Evolutionary conservation across 1,140 invertebrate species (phyloP).

Genomic region (Prorops nasuta): DNA sequence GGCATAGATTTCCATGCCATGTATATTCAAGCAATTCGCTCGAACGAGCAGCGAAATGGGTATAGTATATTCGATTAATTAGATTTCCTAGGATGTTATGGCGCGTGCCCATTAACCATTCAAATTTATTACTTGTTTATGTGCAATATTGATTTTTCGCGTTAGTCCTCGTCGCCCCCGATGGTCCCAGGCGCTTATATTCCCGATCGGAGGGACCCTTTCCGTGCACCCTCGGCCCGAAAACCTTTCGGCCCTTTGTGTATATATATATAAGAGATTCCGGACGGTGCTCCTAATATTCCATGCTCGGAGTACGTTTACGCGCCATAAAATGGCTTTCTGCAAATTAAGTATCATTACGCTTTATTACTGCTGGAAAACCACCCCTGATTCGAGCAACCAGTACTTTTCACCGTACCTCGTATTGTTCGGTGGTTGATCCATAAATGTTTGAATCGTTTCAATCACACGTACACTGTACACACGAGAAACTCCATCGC

Average conservation of each 20-base stretch:
- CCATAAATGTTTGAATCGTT: too few relatives aligned
- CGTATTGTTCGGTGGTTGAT: too few relatives aligned
- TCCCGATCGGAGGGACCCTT: too few relatives aligned
- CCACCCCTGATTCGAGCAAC: too few relatives aligned
- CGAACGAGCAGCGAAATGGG: too few relatives aligned
- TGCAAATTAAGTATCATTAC: not conserved
- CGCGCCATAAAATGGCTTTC: not conserved
- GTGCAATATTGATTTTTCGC: conserved; percentile 16
- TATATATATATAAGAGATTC: not conserved
- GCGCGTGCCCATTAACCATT: not conserved
- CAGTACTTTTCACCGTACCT: too few relatives aligned
- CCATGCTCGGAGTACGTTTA: not conserved
- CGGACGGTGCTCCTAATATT: conserved; percentile 10
- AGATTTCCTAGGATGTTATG: too few relatives aligned
- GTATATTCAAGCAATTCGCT: too few relatives aligned
- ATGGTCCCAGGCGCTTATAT: not conserved
- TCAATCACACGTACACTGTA: too few relatives aligned
- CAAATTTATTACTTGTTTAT: conserved; percentile 16
- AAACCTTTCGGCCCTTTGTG: conserved; percentile 8
- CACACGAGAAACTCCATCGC: too few relatives aligned
- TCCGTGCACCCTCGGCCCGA: not conserved
- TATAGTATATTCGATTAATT: too few relatives aligned
- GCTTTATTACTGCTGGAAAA: not conserved
- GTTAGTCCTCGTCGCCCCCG: not conserved
- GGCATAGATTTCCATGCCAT: too few relatives aligned